phyloP scores from a whole-genome alignment of 2,888 invertebrate genomes.

The Chironomus tentans region DNA sequence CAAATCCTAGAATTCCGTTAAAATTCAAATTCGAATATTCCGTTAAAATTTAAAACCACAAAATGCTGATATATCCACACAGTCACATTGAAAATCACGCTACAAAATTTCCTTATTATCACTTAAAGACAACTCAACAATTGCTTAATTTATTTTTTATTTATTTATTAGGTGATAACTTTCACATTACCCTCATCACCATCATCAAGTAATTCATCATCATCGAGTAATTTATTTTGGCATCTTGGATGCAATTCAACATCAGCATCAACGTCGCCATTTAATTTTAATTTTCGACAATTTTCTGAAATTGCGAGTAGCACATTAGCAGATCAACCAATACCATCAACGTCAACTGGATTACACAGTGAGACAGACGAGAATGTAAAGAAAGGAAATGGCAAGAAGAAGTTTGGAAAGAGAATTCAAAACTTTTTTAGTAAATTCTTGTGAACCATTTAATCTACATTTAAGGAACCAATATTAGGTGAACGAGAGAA shows the following conservation, averaged over 20 bases:
- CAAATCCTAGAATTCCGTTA: background rate
- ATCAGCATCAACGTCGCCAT: constrained; percentile 1
- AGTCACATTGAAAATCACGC: too few species aligned
- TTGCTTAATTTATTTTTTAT: background rate
- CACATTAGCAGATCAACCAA: background rate
- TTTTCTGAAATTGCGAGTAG: constrained; percentile 5
- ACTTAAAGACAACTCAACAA: background rate
- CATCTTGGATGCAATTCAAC: background rate
- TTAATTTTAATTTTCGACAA: constrained; percentile 15
- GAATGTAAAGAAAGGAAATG: background rate
- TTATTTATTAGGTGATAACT: constrained; percentile 17
- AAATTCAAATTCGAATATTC: background rate
- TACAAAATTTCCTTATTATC: too few species aligned
- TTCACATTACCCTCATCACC: constrained; percentile 21
- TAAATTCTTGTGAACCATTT: background rate
- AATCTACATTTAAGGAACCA: too few species aligned
- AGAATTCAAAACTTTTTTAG: background rate
- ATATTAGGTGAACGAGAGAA: too few species aligned
- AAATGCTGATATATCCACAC: too few species aligned
- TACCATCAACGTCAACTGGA: background rate
- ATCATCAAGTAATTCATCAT: constrained; percentile 23
- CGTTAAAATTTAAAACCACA: too few species aligned
- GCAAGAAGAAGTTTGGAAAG: constrained; percentile 7
- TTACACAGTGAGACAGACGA: background rate
- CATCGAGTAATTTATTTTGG: constrained; percentile 26